Base-by-base conservation (phyloP, 2,797 vertebrate genomes). In the Acanthurus leucopareius region DNA sequence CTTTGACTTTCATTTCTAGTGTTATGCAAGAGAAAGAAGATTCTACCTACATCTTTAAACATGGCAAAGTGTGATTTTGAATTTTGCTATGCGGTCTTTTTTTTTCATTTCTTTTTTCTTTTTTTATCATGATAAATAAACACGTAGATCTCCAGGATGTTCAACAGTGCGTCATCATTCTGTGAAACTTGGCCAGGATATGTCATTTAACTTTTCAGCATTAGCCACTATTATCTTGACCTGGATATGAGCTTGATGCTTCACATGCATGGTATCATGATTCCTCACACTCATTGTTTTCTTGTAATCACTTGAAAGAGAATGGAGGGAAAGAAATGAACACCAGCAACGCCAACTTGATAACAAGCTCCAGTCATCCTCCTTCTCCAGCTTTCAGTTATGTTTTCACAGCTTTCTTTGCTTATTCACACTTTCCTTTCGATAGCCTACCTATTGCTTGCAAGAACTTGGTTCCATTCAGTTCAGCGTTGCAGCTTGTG, bases 361-460 rank as follows among this genome's bases (percentile, higher is more conserved):
- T 14, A 32, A 9, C 1, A 13, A 35, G 15, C 17, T 45, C 16
- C 7, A 38, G 19, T 15, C 3, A 16, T 0, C 2, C 45, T 17
- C 10, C 2, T 63, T 22, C 11, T 20, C 14, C 3, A 14, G 45
- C 22, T 60, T 49, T 64, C 3, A 59, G 13, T 54, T 49, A 15
- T 58, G 10, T 49, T 67, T 79, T 57, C 7, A 63, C n/a, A 57
- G 17, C 40, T 51, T 68, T 57, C 1, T 40, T 20, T 22, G 22
- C 47, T 69, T 17, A 13, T 28, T 81, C 48, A 22, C 6, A 6
- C 44, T 35, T 13, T 28, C 13, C 35, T 65, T 52, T 64, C 5
- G 47, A 68, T 22, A 25, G 19, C 44, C 44, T 45, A 5, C 25
- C 1, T 22, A 19, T n/a, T 2, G 51, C 3, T 13, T 57, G 17